A percentile compares a stretch with the other conserved stretches of the same genome.
phyloP scores from a whole-genome alignment of 1,140 invertebrate genomes.

The Pantala flavescens region DNA sequence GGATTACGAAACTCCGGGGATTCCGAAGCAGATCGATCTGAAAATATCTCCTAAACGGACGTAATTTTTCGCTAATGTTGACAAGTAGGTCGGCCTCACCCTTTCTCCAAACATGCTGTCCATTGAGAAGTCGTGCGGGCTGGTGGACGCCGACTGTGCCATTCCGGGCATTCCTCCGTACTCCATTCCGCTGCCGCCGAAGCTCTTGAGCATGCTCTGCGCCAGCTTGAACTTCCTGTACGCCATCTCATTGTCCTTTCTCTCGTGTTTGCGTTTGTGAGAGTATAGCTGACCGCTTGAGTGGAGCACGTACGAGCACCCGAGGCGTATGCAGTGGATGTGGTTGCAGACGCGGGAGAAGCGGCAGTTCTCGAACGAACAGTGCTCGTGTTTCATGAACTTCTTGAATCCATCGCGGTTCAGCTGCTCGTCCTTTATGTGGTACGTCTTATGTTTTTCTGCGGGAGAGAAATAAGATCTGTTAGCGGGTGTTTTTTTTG shows the following conservation, averaged over 20 bases:
- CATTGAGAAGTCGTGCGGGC: background rate
- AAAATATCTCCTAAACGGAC: too few species aligned
- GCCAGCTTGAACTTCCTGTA: conserved; percentile 67
- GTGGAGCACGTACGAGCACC: conserved; percentile 91
- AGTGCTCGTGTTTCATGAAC: conserved; percentile 94
- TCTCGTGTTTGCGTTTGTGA: conserved; percentile 94
- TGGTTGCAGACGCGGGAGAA: conserved; percentile 95
- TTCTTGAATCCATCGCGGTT: conserved; percentile 96
- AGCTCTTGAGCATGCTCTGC: conserved; percentile 36
- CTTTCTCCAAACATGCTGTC: background rate
- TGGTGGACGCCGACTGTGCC: background rate
- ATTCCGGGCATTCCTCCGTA: background rate
- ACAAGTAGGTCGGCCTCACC: background rate
- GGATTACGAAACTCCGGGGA: too few species aligned
- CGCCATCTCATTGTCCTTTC: conserved; percentile 75
- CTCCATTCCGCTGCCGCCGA: conserved; percentile 19
- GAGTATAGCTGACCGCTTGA: conserved; percentile 95
- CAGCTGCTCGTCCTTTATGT: conserved; percentile 93
- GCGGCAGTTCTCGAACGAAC: conserved; percentile 79
- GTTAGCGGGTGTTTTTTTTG: background rate
- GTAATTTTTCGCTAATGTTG: too few species aligned
- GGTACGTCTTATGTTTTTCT: conserved; percentile 99
- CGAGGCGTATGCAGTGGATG: conserved; percentile 92
- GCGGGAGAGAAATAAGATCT: conserved; percentile 25
- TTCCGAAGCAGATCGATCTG: too few species aligned